Evolutionary conservation across 2,888 invertebrate genomes (phyloP).

Genomic region (Hoplodrina blanda): DNA sequence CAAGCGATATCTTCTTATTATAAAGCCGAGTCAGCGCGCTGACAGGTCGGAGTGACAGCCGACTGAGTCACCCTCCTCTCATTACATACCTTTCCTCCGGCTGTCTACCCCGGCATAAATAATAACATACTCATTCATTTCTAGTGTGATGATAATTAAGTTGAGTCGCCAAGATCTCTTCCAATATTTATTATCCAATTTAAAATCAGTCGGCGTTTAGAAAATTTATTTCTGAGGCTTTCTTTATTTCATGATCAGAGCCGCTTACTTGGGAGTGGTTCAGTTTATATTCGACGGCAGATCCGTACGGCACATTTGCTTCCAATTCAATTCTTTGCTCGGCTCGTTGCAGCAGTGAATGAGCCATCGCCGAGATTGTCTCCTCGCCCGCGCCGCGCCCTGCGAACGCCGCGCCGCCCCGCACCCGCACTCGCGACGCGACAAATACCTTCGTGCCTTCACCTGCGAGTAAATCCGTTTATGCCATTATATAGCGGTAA

Average conservation of each 20-base stretch:
- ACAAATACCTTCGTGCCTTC: slow-evolving; percentile 69
- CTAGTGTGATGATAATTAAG: slow-evolving; percentile 42
- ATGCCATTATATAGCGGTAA: slow-evolving; percentile 67
- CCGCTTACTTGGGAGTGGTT: slow-evolving; percentile 78
- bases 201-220: slow-evolving; percentile 64
- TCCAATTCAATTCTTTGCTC: slow-evolving; percentile 88
- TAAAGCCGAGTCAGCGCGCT: slow-evolving; percentile 69
- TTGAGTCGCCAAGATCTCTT: slow-evolving; percentile 28
- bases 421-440: slow-evolving; percentile 43
- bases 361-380: slow-evolving; percentile 88
- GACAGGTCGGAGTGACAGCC: slow-evolving; percentile 71
- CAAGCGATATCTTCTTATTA: slow-evolving; percentile 45
- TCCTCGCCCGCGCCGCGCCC: slow-evolving; percentile 69
- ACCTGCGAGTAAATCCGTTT: slow-evolving; percentile 70
- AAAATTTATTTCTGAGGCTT: slow-evolving; percentile 68
- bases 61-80: slow-evolving; percentile 78
- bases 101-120: slow-evolving; percentile 57
- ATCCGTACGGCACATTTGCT: slow-evolving; percentile 87
- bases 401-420: slow-evolving; percentile 50
- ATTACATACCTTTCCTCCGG: slow-evolving; percentile 76
- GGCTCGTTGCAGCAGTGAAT: slow-evolving; percentile 87
- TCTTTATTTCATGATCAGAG: slow-evolving; percentile 76
- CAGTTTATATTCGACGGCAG: slow-evolving; percentile 85
- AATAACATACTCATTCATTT: slow-evolving; percentile 41
- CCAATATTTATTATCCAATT: slow-evolving; percentile 58